A percentile compares a stretch with the other conserved stretches of the same genome.
Evolutionary conservation across 2,888 invertebrate genomes (phyloP).

Genomic region (Andrena camellia): DNA sequence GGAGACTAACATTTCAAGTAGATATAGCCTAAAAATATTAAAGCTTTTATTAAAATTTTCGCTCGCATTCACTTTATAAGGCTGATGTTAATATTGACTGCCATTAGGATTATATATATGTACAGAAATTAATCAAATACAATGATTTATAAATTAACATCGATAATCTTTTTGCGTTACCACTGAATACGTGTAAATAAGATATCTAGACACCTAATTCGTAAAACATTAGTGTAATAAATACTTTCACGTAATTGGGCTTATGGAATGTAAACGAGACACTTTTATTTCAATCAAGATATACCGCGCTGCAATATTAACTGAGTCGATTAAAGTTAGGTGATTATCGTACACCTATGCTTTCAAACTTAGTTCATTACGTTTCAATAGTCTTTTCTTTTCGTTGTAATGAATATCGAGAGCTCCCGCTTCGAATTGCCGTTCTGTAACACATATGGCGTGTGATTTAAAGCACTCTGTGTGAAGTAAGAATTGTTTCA

Average conservation of each 20-base stretch:
- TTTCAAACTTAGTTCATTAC: slow-evolving; percentile 27
- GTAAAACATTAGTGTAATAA: slow-evolving; percentile 37
- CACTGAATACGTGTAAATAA: slow-evolving; percentile 40
- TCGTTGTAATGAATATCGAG: slow-evolving; percentile 36
- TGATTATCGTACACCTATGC: slow-evolving; percentile 34
- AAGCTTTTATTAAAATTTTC: slow-evolving; percentile 47
- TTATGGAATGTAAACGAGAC: slow-evolving; percentile 59
- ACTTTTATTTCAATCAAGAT: slow-evolving; percentile 51
- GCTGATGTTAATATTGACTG: slow-evolving; percentile 59
- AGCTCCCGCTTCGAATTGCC: slow-evolving; percentile 14
- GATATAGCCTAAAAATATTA: slow-evolving; percentile 41
- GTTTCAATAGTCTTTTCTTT: slow-evolving; percentile 37
- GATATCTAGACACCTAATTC: slow-evolving; percentile 38
- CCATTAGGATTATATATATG: slow-evolving; percentile 37
- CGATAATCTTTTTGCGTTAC: slow-evolving; percentile 20
- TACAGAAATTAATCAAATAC: slow-evolving; percentile 29
- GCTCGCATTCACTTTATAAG: slow-evolving; percentile 39
- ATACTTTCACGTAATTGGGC: slow-evolving; percentile 47
- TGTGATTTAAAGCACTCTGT: slow-evolving; percentile 21
- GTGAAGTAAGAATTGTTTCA: neutral
- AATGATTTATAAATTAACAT: slow-evolving; percentile 40
- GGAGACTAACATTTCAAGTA: slow-evolving; percentile 28
- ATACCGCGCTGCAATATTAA: slow-evolving; percentile 32
- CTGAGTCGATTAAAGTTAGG: slow-evolving; percentile 41
- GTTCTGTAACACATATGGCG: slow-evolving; percentile 5